These are phyloP conservation scores for Catocala fraxini DNA, from an alignment of 2,888 invertebrate species.

Conservation along the genomic window DNA sequence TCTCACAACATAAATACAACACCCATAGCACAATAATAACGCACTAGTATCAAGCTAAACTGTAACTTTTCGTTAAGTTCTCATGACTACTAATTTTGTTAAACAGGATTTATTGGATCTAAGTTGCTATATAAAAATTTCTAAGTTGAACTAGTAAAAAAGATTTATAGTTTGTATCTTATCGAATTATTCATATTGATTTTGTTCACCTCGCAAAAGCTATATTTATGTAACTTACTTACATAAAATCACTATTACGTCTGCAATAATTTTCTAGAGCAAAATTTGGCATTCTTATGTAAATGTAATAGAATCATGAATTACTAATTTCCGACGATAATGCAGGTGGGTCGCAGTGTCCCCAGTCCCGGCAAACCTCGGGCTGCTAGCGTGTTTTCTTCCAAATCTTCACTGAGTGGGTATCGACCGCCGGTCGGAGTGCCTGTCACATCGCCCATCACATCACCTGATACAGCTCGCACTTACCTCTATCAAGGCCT, in stretches of 20 bases:
- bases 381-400: constrained; percentile 96
- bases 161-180: no score
- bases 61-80: background rate
- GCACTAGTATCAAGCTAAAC: background rate
- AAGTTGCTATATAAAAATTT: no score
- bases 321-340: background rate
- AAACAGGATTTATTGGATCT: background rate
- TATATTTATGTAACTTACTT: no score
- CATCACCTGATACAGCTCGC: constrained; percentile 95
- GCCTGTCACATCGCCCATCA: constrained; percentile 94
- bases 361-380: constrained; percentile 89
- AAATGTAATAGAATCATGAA: no score
- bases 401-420: constrained; percentile 95
- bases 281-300: no score
- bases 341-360: constrained; percentile 81
- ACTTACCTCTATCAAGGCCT: constrained; percentile 97
- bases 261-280: background rate
- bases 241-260: no score
- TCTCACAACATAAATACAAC: background rate
- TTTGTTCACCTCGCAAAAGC: no score
- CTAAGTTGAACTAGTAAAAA: no score
- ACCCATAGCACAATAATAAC: background rate
- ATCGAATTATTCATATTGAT: no score
- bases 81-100: background rate
- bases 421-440: constrained; percentile 92